Evolutionary conservation across 2,888 invertebrate genomes (phyloP).

Genomic region (Pherbina coryleti): DNA sequence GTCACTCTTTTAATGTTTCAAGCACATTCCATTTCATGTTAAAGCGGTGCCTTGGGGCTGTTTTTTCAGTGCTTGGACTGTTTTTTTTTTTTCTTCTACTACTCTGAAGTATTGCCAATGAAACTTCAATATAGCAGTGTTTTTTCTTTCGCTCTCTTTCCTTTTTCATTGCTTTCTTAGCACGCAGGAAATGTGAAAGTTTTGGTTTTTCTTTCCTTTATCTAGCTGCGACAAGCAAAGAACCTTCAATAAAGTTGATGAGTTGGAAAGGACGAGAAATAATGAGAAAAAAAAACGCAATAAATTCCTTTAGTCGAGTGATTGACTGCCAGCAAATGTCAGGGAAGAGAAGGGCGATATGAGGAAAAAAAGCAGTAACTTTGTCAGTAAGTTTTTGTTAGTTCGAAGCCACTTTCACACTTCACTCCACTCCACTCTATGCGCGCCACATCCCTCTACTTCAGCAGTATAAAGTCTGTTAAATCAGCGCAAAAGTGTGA

Average conservation of each 20-base stretch:
- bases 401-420: neutral
- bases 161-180: neutral
- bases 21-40: conserved; percentile 15
- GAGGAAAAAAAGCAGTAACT: neutral
- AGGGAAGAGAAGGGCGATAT: neutral
- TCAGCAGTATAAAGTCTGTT: neutral
- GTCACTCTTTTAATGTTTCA: conserved; percentile 5
- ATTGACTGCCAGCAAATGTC: conserved; percentile 8
- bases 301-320: conserved; percentile 27
- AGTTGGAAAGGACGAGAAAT: conserved; percentile 6
- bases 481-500: conserved; percentile 28
- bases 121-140: neutral
- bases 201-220: neutral
- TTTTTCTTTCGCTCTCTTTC: neutral
- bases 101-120: neutral
- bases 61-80: neutral
- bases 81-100: neutral
- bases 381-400: conserved; percentile 20
- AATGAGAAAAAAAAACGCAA: conserved; percentile 14
- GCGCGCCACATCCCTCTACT: too few species aligned
- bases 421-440: neutral
- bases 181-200: conserved; percentile 16
- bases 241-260: conserved; percentile 32
- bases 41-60: conserved; percentile 20
- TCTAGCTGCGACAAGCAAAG: neutral